Evolutionary conservation across 2,888 invertebrate species (phyloP).

Genomic region (Aphidius colemani): DNA sequence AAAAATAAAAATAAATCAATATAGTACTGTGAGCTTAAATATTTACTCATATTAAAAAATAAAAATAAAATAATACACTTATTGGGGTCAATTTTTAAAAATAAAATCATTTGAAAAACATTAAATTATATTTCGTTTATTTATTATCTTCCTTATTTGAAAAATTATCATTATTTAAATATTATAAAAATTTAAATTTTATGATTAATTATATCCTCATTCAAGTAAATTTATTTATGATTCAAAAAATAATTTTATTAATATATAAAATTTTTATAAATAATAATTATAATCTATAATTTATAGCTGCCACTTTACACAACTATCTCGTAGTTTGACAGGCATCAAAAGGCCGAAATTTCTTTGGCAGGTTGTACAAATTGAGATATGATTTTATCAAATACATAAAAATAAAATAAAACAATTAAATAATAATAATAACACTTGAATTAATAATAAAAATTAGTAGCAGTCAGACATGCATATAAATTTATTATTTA

Average conservation of each 20-base stretch:
- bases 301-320: neutral
- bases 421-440: too few species aligned
- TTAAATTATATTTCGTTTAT: slow-evolving; percentile 15
- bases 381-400: slow-evolving; percentile 42
- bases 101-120: slow-evolving; percentile 15
- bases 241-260: too few species aligned
- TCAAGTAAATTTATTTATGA: too few species aligned
- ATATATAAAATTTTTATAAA: too few species aligned
- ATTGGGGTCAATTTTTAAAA: slow-evolving; percentile 22
- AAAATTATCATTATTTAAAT: slow-evolving; percentile 3
- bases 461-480: neutral
- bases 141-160: neutral
- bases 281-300: too few species aligned
- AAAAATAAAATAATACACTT: slow-evolving; percentile 8
- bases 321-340: slow-evolving; percentile 38
- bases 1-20: slow-evolving; percentile 29
- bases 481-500: neutral
- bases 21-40: neutral
- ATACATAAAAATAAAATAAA: too few species aligned
- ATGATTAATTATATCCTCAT: too few species aligned
- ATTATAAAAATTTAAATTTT: neutral
- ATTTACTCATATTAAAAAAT: too few species aligned
- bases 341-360: slow-evolving; percentile 49
- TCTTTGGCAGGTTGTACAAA: slow-evolving; percentile 44
- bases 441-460: neutral